Evolutionary conservation across 2,888 invertebrate genomes (phyloP), one percentile per base, ranked within the genome.

Genomic region (Tipula unca): DNA sequence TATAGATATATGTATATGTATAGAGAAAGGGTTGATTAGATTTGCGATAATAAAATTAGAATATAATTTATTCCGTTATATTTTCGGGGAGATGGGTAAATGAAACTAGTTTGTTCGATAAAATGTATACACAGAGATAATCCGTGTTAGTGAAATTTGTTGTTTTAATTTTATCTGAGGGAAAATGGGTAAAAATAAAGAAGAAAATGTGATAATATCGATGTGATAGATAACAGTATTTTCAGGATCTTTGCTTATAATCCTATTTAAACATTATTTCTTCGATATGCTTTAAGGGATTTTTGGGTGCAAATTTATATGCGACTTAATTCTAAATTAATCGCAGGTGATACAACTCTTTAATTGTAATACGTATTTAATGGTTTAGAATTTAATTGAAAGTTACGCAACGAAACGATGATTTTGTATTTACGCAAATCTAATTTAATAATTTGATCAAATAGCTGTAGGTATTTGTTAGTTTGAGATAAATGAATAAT

Each of bases 171-270:
- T 69, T 69, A 25, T 25, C 25, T 25, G 69, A 69, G 25, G 25
- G 25, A 69, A 69, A 69, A 69, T 69, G 69, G 69, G 69, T 69
- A 69, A 69, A 69, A 69, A 25, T 13, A 10, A 69, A 69, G 69
- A 69, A 69, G 69, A 69, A 54, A 69, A 69, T 25, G 69, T 69
- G 69, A 69, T 69, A 69, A 69, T 69, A 69, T 69, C 69, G 69
- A 69, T 8, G 69, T 69, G 10, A 25, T 69, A 69, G 69, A 69
- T 69, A 69, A 69, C 69, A 69, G 69, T 48, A 48, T 4, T 25
- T 69, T 69, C 25, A 69, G 69, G 10, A 69, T 25, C 69, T 69
- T 25, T 20, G 20, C 8, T 1, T 4, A 3, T 69, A 69, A 69
- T 69, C 69, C 69, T 25, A n/a, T n/a, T 25, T 69, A 69, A 10